Conservation (phyloP, 2,888 invertebrate species). For the Galeopsomyia nigrocyanea region DNA sequence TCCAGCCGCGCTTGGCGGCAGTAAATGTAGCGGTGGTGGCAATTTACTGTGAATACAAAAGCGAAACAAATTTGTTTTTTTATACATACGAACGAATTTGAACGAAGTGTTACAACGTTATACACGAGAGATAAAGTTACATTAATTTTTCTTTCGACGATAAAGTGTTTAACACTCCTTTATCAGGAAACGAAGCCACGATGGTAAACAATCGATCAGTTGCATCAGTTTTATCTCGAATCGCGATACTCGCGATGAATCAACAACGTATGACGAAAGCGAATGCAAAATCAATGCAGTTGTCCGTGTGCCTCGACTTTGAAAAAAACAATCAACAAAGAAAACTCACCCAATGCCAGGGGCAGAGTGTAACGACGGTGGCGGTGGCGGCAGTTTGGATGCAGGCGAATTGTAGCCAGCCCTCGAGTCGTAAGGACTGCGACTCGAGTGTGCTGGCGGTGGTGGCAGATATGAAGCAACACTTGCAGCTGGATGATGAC, state of each 20-base stretch:
- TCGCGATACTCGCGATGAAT: background rate
- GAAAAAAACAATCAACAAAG: background rate
- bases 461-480: slow-evolving; percentile 53
- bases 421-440: slow-evolving; percentile 69
- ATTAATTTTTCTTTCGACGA: too few relatives aligned
- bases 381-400: slow-evolving; percentile 67
- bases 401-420: slow-evolving; percentile 59
- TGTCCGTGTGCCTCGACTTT: too few relatives aligned
- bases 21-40: slow-evolving; percentile 64
- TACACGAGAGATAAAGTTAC: background rate
- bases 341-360: slow-evolving; percentile 45
- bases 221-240: background rate
- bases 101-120: background rate
- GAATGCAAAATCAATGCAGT: too few relatives aligned
- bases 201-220: background rate
- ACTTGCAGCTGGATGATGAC: slow-evolving; percentile 32
- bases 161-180: too few relatives aligned
- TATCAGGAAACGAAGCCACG: too few relatives aligned
- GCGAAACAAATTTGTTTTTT: background rate
- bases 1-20: slow-evolving; percentile 64
- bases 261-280: too few relatives aligned
- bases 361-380: slow-evolving; percentile 67
- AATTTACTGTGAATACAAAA: slow-evolving; percentile 40
- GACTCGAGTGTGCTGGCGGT: slow-evolving; percentile 68
- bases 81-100: background rate